A percentile compares a stretch with the other conserved stretches of the same genome.
Evolutionary conservation across 2,113 vertebrate species (phyloP).

Genomic region (Pelecanoides urinatrix): DNA sequence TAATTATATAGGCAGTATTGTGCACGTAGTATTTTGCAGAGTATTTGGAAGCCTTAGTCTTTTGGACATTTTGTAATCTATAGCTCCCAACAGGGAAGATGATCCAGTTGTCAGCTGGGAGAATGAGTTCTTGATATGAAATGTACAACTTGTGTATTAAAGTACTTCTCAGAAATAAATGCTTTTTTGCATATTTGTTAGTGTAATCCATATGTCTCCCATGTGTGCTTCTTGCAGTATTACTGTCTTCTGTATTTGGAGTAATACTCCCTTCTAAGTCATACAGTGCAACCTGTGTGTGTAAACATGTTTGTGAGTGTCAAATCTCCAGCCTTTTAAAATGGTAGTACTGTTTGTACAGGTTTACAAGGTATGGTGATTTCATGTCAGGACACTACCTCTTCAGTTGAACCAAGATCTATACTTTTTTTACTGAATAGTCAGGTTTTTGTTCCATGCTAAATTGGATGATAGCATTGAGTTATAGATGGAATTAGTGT

Average conservation of each 20-base stretch:
- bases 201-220: neutral
- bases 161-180: conserved; percentile 57
- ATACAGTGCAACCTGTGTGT: neutral
- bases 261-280: neutral
- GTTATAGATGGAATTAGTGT: neutral
- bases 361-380: neutral
- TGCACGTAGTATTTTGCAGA: neutral
- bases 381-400: neutral
- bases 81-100: neutral
- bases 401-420: neutral
- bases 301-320: neutral
- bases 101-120: conserved; percentile 14
- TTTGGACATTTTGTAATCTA: conserved; percentile 7
- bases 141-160: conserved; percentile 51
- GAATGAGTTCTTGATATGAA: conserved; percentile 28
- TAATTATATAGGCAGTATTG: neutral
- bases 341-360: neutral
- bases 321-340: neutral
- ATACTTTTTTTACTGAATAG: neutral
- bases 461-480: neutral
- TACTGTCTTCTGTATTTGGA: neutral
- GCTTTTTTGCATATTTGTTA: conserved; percentile 38
- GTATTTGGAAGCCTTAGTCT: neutral
- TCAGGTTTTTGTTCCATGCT: neutral
- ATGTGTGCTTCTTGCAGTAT: neutral